Percentiles rank a stretch among this genome's conserved stretches.
phyloP scores from a whole-genome alignment of 2,888 invertebrate genomes.

The Onthophagus sagittarius region DNA sequence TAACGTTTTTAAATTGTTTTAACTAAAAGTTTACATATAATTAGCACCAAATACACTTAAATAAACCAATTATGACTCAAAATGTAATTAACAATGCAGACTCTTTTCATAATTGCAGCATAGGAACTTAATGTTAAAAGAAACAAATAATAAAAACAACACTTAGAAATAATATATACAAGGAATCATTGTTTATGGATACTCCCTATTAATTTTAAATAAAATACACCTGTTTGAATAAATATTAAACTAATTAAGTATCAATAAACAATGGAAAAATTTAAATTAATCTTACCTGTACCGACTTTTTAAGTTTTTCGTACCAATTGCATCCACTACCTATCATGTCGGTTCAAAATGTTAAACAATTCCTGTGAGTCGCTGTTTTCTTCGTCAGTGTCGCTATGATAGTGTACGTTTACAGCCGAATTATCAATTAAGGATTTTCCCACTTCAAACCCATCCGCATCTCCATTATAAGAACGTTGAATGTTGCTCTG shows the following conservation, averaged over 20 bases:
- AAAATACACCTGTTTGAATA: neutral
- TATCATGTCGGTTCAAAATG: constrained; percentile 47
- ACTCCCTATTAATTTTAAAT: neutral
- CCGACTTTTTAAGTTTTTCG: neutral
- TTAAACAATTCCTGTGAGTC: constrained; percentile 52
- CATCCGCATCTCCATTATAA: constrained; percentile 35
- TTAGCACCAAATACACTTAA: no score
- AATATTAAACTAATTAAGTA: neutral
- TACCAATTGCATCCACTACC: constrained; percentile 30
- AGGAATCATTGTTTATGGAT: no score
- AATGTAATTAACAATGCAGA: neutral
- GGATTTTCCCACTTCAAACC: constrained; percentile 40
- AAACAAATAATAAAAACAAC: no score
- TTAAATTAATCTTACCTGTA: no score
- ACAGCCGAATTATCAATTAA: constrained; percentile 36
- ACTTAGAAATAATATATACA: no score
- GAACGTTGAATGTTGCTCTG: constrained; percentile 19
- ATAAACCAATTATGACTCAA: neutral
- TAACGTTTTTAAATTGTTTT: no score
- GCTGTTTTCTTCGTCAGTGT: constrained; percentile 46
- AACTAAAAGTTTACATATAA: no score
- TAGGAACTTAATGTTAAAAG: no score
- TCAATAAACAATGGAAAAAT: no score
- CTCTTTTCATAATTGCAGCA: neutral
- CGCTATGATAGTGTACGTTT: constrained; percentile 33